Evolutionary conservation across 1,140 invertebrate genomes (phyloP), one percentile per base, ranked within the genome.

Genomic region (Oryctes rhinoceros): DNA sequence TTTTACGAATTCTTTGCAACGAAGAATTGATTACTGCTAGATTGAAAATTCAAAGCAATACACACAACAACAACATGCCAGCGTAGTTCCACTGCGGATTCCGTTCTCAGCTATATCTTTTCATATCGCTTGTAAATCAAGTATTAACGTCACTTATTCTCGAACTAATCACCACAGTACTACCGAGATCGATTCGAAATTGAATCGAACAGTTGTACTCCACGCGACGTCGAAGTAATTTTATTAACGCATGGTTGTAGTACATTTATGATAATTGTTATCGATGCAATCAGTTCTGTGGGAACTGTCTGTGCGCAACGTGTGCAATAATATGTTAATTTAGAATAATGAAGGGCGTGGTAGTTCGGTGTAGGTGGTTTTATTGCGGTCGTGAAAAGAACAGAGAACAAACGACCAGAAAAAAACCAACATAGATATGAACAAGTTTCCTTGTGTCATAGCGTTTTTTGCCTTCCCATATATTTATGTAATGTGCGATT

Each of bases 401-500:
- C 65, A 67, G 30, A 24, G 13, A 53, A 53, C 49, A 7, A 18
- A 53, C 65, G 2, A 67, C 30, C n/a, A 20, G 10, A 67, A 24
- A 67, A 65, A 67, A 67, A 67, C 5, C 13, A 30, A 67, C n/a
- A 67, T 18, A 67, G 65, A 67, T 67, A 67, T 35, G 30, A 67
- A 67, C 65, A 67, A 30, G 65, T 20, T 67, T 67, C 10, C 20
- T 67, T 67, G 65, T 67, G 65, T 67, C n/a, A 67, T 67, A 67
- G 5, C 65, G 7, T 15, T 67, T 67, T 67, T 35, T 67, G 18
- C 65, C 18, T 11, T 67, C 1, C 65, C 18, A 67, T 35, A 67
- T 67, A 67, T 67, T 67, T 67, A 67, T 30, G 65, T 67, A 67
- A 67, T 67, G 65, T 67, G 65, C 65, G 65, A 67, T 67, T 67